These are phyloP conservation scores for Euspilapteryx auroguttella DNA, from an alignment of 2,888 invertebrate species.

Conservation along the genomic window DNA sequence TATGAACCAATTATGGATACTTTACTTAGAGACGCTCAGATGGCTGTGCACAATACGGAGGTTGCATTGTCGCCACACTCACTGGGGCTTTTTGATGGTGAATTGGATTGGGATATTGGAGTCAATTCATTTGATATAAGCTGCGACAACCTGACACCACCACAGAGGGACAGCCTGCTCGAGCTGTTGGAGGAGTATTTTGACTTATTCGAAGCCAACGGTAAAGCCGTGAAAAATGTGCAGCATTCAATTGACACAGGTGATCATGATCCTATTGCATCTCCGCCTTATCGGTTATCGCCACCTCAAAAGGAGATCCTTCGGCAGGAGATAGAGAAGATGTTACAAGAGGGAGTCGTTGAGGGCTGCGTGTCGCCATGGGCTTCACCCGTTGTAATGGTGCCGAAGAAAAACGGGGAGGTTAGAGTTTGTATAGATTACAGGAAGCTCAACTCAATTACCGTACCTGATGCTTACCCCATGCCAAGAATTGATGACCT, in stretches of 20 bases:
- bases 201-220: no score
- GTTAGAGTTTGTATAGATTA: slow-evolving; percentile 12
- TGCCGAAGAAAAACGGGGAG: slow-evolving; percentile 6
- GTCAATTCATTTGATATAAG: no score
- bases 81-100: no score
- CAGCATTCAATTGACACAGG: no score
- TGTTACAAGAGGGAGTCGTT: slow-evolving; percentile 9
- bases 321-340: slow-evolving; percentile 7
- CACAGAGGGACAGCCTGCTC: no score
- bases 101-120: no score
- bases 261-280: no score
- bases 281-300: no score
- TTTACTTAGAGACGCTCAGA: background rate
- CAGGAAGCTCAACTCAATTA: slow-evolving; percentile 10
- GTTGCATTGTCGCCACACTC: background rate
- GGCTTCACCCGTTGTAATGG: slow-evolving; percentile 9
- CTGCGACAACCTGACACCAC: no score
- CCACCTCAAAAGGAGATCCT: slow-evolving; percentile 5
- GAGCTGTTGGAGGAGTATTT: no score
- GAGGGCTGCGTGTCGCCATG: slow-evolving; percentile 8
- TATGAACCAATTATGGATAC: background rate
- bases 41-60: background rate
- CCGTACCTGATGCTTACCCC: slow-evolving; percentile 11
- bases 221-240: no score
- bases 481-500: slow-evolving; percentile 13